Conservation (phyloP, 2,888 invertebrate genomes). For the Chalcosyrphus nemorum region DNA sequence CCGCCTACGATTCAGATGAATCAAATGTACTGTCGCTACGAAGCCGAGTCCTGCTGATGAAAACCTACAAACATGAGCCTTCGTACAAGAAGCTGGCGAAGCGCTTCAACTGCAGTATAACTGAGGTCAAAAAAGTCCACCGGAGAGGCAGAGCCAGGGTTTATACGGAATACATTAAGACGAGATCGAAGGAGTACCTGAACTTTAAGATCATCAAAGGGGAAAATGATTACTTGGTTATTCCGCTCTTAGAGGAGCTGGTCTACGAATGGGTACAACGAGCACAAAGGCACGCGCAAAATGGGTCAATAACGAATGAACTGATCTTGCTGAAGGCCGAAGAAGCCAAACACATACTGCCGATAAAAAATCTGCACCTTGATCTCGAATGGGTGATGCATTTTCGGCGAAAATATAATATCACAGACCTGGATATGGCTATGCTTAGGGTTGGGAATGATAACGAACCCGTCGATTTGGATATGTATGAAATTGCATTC, state of each 20-base stretch:
- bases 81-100: neutral
- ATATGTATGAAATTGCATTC: conserved; percentile 29
- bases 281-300: conserved; percentile 21
- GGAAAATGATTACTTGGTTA: neutral
- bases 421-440: conserved; percentile 48
- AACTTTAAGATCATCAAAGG: neutral
- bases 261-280: conserved; percentile 55
- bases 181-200: neutral
- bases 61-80: neutral
- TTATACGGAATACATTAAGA: neutral
- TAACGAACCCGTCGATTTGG: neutral
- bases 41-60: neutral
- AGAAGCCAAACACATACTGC: conserved; percentile 16
- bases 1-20: neutral
- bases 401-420: conserved; percentile 35
- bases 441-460: conserved; percentile 13
- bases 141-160: neutral
- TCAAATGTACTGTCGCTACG: neutral
- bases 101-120: conserved; percentile 2
- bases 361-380: neutral
- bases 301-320: conserved; percentile 29
- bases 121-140: neutral
- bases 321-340: conserved; percentile 33
- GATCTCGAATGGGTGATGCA: conserved; percentile 19
- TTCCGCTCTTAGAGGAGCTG: conserved; percentile 16